These are phyloP conservation scores for Amorpha juglandis DNA, from an alignment of 2,888 invertebrate genomes.

Conservation along the genomic window DNA sequence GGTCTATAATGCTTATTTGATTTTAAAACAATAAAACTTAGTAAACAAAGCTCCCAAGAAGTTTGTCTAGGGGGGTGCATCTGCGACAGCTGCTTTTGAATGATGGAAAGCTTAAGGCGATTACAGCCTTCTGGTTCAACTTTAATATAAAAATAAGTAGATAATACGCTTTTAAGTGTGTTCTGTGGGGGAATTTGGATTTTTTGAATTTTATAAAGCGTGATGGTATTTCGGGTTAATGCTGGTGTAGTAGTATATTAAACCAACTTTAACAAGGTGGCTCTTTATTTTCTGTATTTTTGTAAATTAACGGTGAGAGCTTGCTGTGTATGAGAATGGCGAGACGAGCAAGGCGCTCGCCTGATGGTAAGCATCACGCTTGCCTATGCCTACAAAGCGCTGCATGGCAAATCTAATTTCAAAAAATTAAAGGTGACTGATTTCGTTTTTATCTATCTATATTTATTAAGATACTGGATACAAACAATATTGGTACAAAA, in stretches of 20 bases:
- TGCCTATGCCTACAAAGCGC: no score
- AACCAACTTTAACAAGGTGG: no score
- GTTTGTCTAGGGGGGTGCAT: slow-evolving; percentile 46
- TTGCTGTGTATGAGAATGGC: no score
- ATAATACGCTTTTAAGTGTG: slow-evolving; percentile 74
- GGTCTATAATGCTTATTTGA: slow-evolving; percentile 29
- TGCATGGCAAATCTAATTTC: no score
- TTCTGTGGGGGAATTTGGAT: slow-evolving; percentile 39
- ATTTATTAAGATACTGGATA: neutral
- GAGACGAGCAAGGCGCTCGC: no score
- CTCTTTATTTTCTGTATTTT: neutral
- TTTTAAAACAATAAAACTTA: slow-evolving; percentile 46
- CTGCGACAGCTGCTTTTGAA: slow-evolving; percentile 72
- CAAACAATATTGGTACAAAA: neutral
- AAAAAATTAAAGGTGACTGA: neutral
- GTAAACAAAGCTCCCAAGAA: slow-evolving; percentile 36
- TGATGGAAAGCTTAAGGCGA: slow-evolving; percentile 79
- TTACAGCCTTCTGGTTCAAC: slow-evolving; percentile 69
- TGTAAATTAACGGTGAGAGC: neutral
- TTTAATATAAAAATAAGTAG: slow-evolving; percentile 80
- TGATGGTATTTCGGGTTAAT: neutral
- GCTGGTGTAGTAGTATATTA: neutral
- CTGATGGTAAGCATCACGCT: no score
- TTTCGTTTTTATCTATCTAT: neutral
- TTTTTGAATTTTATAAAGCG: neutral